Base-by-base conservation (phyloP, 2,113 vertebrate genomes). In the Neolamprologus sp. region DNA sequence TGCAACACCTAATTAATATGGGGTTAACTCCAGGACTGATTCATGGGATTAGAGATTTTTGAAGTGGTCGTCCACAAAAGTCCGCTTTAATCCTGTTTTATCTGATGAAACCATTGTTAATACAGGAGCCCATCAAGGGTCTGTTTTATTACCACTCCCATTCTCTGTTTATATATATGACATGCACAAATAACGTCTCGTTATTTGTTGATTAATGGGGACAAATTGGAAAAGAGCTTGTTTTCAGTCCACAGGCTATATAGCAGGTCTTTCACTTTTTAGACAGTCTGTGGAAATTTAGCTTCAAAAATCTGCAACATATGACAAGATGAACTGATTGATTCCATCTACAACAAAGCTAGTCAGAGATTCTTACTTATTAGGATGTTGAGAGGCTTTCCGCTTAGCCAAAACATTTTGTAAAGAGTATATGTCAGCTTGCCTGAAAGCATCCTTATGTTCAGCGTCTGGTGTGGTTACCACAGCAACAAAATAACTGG, bases 271-370 rank as follows among this genome's bases (percentile, higher is more conserved):
- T 60, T 60, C 57, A 60, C 28, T 33, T 19, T 60, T 19, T 33
- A 60, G 57, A 60, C 28, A 0, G 9, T 60, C 28, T 60, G 57
- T 60, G 57, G 16, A 60, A 10, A 60, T 60, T 60, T 10, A 33
- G 57, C 57, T 33, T 60, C 9, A 60, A 33, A 19, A 4, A 60
- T 60, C 3, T 0, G 5, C 57, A 60, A 60, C 57, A 60, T 60
- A 0, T 60, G 57, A 60, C 28, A 4, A 60, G 57, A 33, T 33
- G 16, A 33, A 60, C 30, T 65, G 17, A 65, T 37, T n/a, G 30
- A 35, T 37, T 37, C 3, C 30, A 37, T n/a, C 17, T 65, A 0
- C 30, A 37, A n/a, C 6, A 65, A 0, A 65, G 60, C 60, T 3
- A 37, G 17, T 65, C 60, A 65, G 60, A 65, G 30, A 35, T 12